Evolutionary conservation across 2,888 invertebrate species (phyloP), one percentile per base, ranked within the genome.

Genomic region (Ophion costatus): DNA sequence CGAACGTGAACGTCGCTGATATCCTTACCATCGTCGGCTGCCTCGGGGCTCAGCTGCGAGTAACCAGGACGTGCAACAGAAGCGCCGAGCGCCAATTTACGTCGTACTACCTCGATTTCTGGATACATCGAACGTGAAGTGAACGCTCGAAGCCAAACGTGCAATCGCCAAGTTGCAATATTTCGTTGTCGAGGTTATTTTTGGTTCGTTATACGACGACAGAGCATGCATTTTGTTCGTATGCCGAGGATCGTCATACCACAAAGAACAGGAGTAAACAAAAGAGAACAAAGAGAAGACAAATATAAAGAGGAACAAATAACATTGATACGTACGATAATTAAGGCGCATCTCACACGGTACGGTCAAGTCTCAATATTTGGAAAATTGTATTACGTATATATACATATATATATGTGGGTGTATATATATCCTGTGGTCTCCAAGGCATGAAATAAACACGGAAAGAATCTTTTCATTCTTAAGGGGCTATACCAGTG

Each of bases 1-100:
- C 64, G n/a, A 87, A 89, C 88, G 90, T 82, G 87, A 86, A 71
- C 75, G 87, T 66, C 83, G 87, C 80, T 83, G 81, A 79, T 82
- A 81, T 85, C 89, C 93, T 93, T 93, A 93, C 93, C 93, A 89
- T 92, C 92, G 89, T 93, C 91, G 79, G 69, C 86, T n/a, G 51
- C 29, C 71, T 91, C 89, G 80, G 70, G 79, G 63, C 87, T 89
- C 63, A 90, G 90, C 81, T 90, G 90, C 78, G 88, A 85, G 88
- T 92, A 91, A 78, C 90, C 90, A 42, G 86, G 87, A 24, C 73
- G 51, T 24, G 80, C 85, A 61, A 86, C 82, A 76, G 82, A 79
- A 11, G 59, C 85, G 24, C 82, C 80, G 79, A 87, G 24, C 89
- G 88, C 69, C 84, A 85, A 80, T 1, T 67, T 77, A 45, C 76